Conservation (phyloP, 2,888 invertebrate genomes). For the Caenorhabditis macrosperma region DNA sequence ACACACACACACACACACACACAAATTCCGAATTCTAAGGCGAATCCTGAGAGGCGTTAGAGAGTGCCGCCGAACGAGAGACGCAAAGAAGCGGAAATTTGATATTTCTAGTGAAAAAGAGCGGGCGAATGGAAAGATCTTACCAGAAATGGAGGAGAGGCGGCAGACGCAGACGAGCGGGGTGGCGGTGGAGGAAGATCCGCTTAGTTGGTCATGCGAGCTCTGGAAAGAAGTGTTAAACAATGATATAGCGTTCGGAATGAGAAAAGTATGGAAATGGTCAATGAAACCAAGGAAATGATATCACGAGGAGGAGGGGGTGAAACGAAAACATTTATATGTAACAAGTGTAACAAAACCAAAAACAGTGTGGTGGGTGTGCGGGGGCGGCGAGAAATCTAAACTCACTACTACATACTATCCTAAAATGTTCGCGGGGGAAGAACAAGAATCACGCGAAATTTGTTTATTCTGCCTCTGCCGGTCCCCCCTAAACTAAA, state of each 20-base stretch:
- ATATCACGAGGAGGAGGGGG: too few relatives aligned
- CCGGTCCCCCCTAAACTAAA: constrained; percentile 14
- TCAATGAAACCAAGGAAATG: background rate
- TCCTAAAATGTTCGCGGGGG: background rate
- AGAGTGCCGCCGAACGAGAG: background rate
- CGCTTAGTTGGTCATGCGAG: background rate
- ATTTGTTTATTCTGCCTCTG: background rate
- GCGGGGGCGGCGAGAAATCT: too few relatives aligned
- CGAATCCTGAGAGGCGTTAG: background rate
- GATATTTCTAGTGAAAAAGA: constrained; percentile 26
- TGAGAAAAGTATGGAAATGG: constrained; percentile 4
- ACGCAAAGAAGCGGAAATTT: constrained; percentile 35
- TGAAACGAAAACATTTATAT: background rate
- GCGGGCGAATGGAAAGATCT: background rate
- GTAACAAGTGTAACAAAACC: too few relatives aligned
- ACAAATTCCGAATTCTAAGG: background rate
- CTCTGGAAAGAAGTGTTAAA: background rate
- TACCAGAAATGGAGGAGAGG: background rate
- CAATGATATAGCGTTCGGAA: too few relatives aligned
- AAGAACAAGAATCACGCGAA: background rate
- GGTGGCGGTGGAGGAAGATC: too few relatives aligned
- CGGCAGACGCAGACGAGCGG: background rate
- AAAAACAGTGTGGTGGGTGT: too few relatives aligned
- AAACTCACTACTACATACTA: too few relatives aligned
- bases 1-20: background rate